Evolutionary conservation across 2,888 invertebrate genomes (phyloP), one percentile per base, ranked within the genome.

Genomic region (Ochlodes sylvanus): DNA sequence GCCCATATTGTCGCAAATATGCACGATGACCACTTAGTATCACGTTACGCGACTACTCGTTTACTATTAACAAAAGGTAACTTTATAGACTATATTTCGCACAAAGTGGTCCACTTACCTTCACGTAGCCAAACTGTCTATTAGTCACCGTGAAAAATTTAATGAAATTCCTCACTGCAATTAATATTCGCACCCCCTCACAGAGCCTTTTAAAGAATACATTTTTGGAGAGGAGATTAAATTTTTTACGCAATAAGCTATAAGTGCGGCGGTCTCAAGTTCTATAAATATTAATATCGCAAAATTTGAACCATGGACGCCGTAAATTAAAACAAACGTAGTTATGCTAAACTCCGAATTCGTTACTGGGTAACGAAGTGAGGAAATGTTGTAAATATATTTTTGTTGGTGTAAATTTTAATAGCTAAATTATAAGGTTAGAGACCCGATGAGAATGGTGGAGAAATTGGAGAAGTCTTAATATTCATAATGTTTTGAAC

Each of bases 321-420:
- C 34, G 60, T 67, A 67, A 67, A 61, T 67, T 67, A 52, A 67
- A 60, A 67, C 44, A 61, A 61, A 67, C 32, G 60, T 67, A 55
- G 66, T 67, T 67, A 61, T 61, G 66, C 44, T 50, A 57, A 58
- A 65, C 41, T 41, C n/a, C 47, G 58, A 50, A 65, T 58, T 58
- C 21, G 50, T 65, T 57, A 64, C 50, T 7, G 32, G 9, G 32
- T 54, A 54, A 54, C 54, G 54, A 27, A 54, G 32, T 54, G n/a
- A 32, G 15, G 27, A n/a, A 32, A 32, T 32, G 32, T 32, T n/a
- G 32, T 54, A 54, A 54, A 54, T 54, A 54, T 54, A 7, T 9
- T 15, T 54, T 32, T 54, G 32, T 50, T 50, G 50, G 50, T 17
- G 50, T 4, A 12, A 50, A 50, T 50, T 19, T 19, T 19, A 50